Base-by-base conservation (phyloP, 2,797 vertebrate genomes). In the Vireo griseus region DNA sequence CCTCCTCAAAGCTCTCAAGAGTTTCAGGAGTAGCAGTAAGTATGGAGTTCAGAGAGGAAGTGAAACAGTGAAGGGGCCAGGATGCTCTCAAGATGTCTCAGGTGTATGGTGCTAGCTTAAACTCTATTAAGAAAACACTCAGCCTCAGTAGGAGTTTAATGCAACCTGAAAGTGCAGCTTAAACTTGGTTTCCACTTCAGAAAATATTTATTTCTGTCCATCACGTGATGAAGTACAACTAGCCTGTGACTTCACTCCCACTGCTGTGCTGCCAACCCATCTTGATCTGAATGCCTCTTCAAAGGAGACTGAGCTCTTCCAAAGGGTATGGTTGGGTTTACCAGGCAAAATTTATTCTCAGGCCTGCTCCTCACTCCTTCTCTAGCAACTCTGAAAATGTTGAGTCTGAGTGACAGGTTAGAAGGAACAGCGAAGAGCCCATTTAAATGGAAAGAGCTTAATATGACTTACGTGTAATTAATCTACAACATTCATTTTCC, bases 381-480 rank as follows among this genome's bases (percentile, higher is more conserved):
- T 54, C 59, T 47, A 33, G 58, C 20, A 17, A 17, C 69, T 51
- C 21, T 68, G 76, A 90, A 88, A 86, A 75, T 5, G 13, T 2
- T 81, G 58, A 95, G 65, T 68, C 92, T 79, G 75, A 91, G 62
- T 74, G 67, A 90, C 71, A 68, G 2, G 2, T 93, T 83, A 96
- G 81, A 96, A 97, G 59, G 75, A 87, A 61, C 5, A 50, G 66
- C 13, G 28, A 94, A 80, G 39, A 88, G 52, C 3, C 11, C 28
- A 88, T 95, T 94, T 92, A 92, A 96, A 94, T 59, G n/a, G 47
- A 79, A 94, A 84, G 45, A 75, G 55, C 40, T 96, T 92, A 90
- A 83, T 72, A 91, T 63, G 87, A 97, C 35, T 96, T 89, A 93
- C 21, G 45, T 76, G 85, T 73, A 95, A 96, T 96, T 81, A 94